These are phyloP conservation scores for Pholis gunnellus DNA, from an alignment of 2,113 vertebrate genomes.

Conservation along the genomic window DNA sequence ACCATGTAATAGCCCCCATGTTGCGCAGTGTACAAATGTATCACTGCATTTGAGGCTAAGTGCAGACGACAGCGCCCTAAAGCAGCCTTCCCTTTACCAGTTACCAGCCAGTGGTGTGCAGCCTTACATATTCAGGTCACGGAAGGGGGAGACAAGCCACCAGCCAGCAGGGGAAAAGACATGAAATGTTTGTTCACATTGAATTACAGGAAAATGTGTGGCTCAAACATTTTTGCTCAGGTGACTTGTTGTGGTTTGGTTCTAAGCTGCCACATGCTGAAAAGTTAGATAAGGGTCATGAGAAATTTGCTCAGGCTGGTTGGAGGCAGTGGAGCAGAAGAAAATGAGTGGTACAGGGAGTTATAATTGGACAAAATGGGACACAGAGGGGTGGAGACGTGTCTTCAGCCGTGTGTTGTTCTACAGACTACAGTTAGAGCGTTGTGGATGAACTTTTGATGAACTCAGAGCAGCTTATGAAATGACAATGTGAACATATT, in stretches of 20 bases:
- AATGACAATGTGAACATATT: slow-evolving; percentile 2
- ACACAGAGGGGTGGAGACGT: slow-evolving; percentile 19
- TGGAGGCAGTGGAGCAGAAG: slow-evolving; percentile 41
- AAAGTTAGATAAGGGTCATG: slow-evolving; percentile 22
- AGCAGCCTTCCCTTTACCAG: slow-evolving; percentile 42
- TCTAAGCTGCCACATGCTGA: background rate
- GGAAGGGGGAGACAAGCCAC: slow-evolving; percentile 36
- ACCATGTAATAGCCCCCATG: background rate
- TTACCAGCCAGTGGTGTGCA: slow-evolving; percentile 37
- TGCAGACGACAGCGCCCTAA: slow-evolving; percentile 62
- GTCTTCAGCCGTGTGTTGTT: slow-evolving; percentile 1
- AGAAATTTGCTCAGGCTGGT: slow-evolving; percentile 42
- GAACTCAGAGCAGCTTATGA: slow-evolving; percentile 22
- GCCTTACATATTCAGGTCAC: slow-evolving; percentile 62
- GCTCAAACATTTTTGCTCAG: background rate
- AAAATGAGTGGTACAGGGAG: slow-evolving; percentile 33
- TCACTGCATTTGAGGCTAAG: slow-evolving; percentile 66
- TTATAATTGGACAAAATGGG: slow-evolving; percentile 59
- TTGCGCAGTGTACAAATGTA: slow-evolving; percentile 29
- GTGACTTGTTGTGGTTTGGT: slow-evolving; percentile 15
- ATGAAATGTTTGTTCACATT: slow-evolving; percentile 24
- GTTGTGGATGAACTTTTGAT: slow-evolving; percentile 55
- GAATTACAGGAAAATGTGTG: slow-evolving; percentile 29
- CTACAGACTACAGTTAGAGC: background rate
- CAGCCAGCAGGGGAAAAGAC: slow-evolving; percentile 15